Percentiles rank a stretch among this genome's conserved stretches.
These are phyloP conservation scores for Neodiprion virginianus DNA, from an alignment of 1,140 invertebrate species.

Conservation along the genomic window DNA sequence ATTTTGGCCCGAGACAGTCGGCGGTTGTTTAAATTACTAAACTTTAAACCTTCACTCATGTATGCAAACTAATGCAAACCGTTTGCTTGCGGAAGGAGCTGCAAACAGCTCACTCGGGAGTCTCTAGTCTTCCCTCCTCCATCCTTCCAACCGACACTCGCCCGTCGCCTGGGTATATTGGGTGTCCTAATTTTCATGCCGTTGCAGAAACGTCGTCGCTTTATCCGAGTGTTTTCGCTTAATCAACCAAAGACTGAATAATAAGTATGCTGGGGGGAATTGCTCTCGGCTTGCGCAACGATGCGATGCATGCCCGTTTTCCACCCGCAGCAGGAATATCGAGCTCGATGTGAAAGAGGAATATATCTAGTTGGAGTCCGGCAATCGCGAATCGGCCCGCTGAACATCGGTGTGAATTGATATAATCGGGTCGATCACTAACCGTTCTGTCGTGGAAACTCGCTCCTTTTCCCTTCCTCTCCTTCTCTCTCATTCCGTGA, in stretches of 20 bases:
- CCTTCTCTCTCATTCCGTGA: too few relatives aligned
- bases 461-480: too few relatives aligned
- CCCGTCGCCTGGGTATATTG: slow-evolving; percentile 30
- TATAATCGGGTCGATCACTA: too few relatives aligned
- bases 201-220: slow-evolving; percentile 9
- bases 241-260: slow-evolving; percentile 38
- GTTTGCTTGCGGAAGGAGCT: slow-evolving; percentile 50
- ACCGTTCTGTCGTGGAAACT: too few relatives aligned
- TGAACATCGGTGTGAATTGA: too few relatives aligned
- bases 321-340: too few relatives aligned
- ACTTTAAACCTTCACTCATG: slow-evolving; percentile 52
- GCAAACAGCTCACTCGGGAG: slow-evolving; percentile 52
- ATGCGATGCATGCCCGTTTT: too few relatives aligned
- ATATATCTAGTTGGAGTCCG: too few relatives aligned
- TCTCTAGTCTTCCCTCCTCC: slow-evolving; percentile 25
- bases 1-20: slow-evolving; percentile 41
- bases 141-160: slow-evolving; percentile 22
- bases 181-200: slow-evolving; percentile 37
- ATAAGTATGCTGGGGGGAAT: slow-evolving; percentile 29
- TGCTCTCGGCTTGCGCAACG: neutral
- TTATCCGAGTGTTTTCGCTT: slow-evolving; percentile 41
- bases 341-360: too few relatives aligned
- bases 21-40: slow-evolving; percentile 50
- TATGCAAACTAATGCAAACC: slow-evolving; percentile 54
- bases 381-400: too few relatives aligned